A percentile compares a stretch with the other conserved stretches of the same genome.
Conservation (phyloP, 2,888 invertebrate genomes). For the Teinopalpus imperialis region DNA sequence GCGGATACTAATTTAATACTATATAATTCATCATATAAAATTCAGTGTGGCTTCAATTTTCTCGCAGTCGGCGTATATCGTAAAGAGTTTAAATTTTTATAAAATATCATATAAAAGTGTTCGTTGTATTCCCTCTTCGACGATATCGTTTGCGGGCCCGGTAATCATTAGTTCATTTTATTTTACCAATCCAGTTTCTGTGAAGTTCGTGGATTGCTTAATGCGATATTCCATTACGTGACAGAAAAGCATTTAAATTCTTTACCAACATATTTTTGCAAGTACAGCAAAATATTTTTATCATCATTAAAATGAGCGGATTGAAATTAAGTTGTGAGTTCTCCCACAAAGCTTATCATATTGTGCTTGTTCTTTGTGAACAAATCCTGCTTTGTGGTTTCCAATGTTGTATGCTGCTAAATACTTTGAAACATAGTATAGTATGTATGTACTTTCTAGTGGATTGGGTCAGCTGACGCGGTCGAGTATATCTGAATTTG, state of each 20-base stretch:
- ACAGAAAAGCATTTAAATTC: conserved; percentile 53
- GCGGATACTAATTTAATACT: too few relatives aligned
- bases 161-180: conserved; percentile 39
- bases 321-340: neutral
- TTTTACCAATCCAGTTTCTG: conserved; percentile 46
- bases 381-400: conserved; percentile 23
- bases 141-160: conserved; percentile 19
- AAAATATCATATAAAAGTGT: conserved; percentile 3
- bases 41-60: neutral
- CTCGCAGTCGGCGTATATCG: neutral
- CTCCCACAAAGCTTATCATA: conserved; percentile 14
- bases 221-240: conserved; percentile 69
- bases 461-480: conserved; percentile 38
- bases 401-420: conserved; percentile 41
- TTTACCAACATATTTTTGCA: conserved; percentile 43
- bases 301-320: conserved; percentile 3
- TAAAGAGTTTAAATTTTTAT: conserved; percentile 8
- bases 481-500: conserved; percentile 47
- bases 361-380: conserved; percentile 30
- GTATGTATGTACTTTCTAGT: conserved; percentile 36
- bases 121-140: conserved; percentile 18
- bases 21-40: neutral
- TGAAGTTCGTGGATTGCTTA: conserved; percentile 49
- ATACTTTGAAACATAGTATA: conserved; percentile 55
- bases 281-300: neutral